Conservation (phyloP, 2,888 invertebrate genomes). For the Craniophora ligustri region DNA sequence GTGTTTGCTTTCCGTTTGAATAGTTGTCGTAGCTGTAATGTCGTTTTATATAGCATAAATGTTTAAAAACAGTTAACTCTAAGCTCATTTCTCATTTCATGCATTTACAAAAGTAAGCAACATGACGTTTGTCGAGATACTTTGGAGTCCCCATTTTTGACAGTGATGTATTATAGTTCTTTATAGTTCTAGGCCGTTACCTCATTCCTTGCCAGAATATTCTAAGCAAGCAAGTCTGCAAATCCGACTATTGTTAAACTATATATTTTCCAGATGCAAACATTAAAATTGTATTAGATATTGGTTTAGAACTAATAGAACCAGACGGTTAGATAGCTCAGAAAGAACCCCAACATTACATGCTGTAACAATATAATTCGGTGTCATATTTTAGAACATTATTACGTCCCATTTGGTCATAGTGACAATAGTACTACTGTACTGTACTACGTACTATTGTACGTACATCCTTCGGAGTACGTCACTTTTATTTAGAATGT, state of each 20-base stretch:
- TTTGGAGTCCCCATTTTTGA: constrained; percentile 31
- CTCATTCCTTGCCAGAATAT: constrained; percentile 1
- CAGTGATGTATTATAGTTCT: constrained; percentile 36
- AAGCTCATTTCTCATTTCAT: constrained; percentile 18
- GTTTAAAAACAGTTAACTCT: constrained; percentile 29
- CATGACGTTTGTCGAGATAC: constrained; percentile 10
- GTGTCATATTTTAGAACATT: constrained; percentile 62
- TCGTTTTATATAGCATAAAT: constrained; percentile 28
- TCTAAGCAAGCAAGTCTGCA: not conserved
- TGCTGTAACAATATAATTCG: constrained; percentile 57
- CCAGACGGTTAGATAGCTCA: constrained; percentile 33
- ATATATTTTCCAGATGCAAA: constrained; percentile 16
- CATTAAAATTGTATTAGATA: constrained; percentile 41
- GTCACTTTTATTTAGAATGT: too few species aligned
- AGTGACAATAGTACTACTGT: not conserved
- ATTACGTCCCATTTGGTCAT: constrained; percentile 16
- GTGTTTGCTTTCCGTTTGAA: constrained; percentile 57
- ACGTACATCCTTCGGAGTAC: too few species aligned
- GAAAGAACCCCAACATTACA: constrained; percentile 60
- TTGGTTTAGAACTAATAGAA: constrained; percentile 34
- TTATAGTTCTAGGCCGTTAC: constrained; percentile 5
- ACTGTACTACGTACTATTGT: too few species aligned
- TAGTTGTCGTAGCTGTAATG: constrained; percentile 42
- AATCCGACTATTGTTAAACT: constrained; percentile 6
- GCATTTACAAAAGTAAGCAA: constrained; percentile 21